Evolutionary conservation across 2,113 vertebrate genomes (phyloP).

Genomic region (Stigmatopora nigra): DNA sequence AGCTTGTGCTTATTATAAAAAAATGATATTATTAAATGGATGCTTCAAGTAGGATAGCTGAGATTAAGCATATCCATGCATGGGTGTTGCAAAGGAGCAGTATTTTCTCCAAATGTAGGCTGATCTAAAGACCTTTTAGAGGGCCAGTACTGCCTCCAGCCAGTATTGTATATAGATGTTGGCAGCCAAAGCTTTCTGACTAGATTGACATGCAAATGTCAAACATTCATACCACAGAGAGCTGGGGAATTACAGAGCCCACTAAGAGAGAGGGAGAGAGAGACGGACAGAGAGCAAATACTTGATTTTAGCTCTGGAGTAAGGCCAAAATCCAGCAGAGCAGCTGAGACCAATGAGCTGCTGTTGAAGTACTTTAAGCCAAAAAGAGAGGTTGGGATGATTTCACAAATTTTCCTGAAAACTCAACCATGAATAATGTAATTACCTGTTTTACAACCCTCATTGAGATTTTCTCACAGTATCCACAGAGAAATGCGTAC

Average conservation of each 20-base stretch:
- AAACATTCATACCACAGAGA: slow-evolving; percentile 41
- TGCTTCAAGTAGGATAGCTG: slow-evolving; percentile 7
- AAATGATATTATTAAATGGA: slow-evolving; percentile 1
- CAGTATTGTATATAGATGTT: slow-evolving; percentile 53
- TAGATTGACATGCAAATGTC: slow-evolving; percentile 57
- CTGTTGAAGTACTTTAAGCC: slow-evolving; percentile 33
- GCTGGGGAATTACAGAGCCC: slow-evolving; percentile 16
- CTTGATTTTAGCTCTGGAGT: slow-evolving; percentile 53
- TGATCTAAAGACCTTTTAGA: slow-evolving; percentile 63
- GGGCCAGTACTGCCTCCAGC: slow-evolving; percentile 43
- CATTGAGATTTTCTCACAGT: slow-evolving; percentile 53
- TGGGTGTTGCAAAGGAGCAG: slow-evolving; percentile 21
- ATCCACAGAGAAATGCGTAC: slow-evolving; percentile 20
- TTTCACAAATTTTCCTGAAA: slow-evolving; percentile 42
- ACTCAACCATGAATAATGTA: slow-evolving; percentile 50
- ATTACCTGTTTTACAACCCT: slow-evolving; percentile 60
- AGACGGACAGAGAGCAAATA: background rate
- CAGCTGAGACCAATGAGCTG: slow-evolving; percentile 45
- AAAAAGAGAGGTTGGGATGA: slow-evolving; percentile 21
- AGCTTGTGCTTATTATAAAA: slow-evolving; percentile 10
- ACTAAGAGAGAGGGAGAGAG: slow-evolving; percentile 14
- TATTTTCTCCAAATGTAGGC: slow-evolving; percentile 19
- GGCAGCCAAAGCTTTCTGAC: slow-evolving; percentile 55
- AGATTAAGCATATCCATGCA: slow-evolving; percentile 23
- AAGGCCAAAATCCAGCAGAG: slow-evolving; percentile 48